Conservation (phyloP, 2,888 invertebrate genomes). For the Sphinx pinastri region DNA sequence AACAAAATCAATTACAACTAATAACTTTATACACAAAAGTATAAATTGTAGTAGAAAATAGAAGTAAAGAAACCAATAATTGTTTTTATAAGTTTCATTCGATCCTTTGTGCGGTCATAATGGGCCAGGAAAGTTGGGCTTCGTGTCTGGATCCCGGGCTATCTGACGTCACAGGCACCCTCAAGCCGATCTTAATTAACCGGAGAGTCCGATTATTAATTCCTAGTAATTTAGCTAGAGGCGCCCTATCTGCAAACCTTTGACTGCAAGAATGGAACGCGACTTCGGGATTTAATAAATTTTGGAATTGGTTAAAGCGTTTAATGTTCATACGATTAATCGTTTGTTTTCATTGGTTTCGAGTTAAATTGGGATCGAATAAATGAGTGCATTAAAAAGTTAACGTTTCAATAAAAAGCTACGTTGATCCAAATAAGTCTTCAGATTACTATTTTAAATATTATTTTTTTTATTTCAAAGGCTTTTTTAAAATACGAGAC, state of each 20-base stretch:
- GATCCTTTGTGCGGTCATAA: not conserved
- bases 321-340: not conserved
- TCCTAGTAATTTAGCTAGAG: conserved; percentile 56
- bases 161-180: conserved; percentile 45
- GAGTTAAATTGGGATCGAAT: too few relatives aligned
- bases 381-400: too few relatives aligned
- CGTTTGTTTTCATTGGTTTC: not conserved
- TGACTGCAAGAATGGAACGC: conserved; percentile 35
- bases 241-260: conserved; percentile 46
- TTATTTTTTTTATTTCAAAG: too few relatives aligned
- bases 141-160: not conserved
- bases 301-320: not conserved
- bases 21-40: too few relatives aligned
- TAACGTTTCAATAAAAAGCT: too few relatives aligned
- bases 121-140: not conserved
- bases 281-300: not conserved
- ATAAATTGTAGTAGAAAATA: too few relatives aligned
- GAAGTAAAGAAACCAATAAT: too few relatives aligned
- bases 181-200: conserved; percentile 59
- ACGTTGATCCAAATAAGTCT: too few relatives aligned
- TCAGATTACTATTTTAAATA: too few relatives aligned
- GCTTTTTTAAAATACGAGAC: too few relatives aligned
- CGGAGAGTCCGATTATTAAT: conserved; percentile 60
- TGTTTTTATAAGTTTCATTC: not conserved
- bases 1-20: too few relatives aligned